phyloP scores from a whole-genome alignment of 2,888 invertebrate species.

The Lasioglossum villosulum region DNA sequence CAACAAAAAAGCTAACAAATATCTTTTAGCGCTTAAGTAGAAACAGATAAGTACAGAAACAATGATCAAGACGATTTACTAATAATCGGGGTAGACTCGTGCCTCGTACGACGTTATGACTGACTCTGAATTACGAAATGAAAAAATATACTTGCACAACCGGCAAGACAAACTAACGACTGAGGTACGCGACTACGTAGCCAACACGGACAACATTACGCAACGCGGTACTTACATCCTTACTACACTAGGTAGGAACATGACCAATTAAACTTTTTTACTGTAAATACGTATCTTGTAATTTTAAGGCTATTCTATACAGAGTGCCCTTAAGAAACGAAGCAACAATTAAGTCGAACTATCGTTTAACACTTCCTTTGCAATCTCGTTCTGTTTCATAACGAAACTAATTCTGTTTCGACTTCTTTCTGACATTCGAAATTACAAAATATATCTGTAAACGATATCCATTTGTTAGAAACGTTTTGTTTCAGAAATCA shows the following conservation, averaged over 20 bases:
- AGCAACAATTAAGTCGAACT: conserved; percentile 44
- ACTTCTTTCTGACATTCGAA: background rate
- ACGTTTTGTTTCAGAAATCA: background rate
- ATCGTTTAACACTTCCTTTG: conserved; percentile 22
- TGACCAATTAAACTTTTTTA: conserved; percentile 84
- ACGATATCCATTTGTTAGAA: background rate
- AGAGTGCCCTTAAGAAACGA: conserved; percentile 77
- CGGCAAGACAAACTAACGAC: conserved; percentile 77
- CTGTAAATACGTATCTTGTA: conserved; percentile 84
- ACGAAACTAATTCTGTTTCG: too few species aligned
- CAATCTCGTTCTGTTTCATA: background rate
- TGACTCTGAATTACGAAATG: conserved; percentile 74
- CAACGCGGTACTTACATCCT: conserved; percentile 80
- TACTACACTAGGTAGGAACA: conserved; percentile 81
- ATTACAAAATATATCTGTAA: background rate
- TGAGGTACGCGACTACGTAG: conserved; percentile 80
- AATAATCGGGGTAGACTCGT: conserved; percentile 61
- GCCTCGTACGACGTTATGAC: conserved; percentile 75
- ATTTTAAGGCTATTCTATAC: conserved; percentile 82
- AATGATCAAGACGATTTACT: conserved; percentile 66
- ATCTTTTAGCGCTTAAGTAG: conserved; percentile 77
- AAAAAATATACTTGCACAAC: conserved; percentile 73
- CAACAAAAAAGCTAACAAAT: conserved; percentile 59
- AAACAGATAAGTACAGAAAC: conserved; percentile 70
- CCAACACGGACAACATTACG: conserved; percentile 81